phyloP scores from a whole-genome alignment of 2,888 invertebrate genomes.

The Cephus spinipes region DNA sequence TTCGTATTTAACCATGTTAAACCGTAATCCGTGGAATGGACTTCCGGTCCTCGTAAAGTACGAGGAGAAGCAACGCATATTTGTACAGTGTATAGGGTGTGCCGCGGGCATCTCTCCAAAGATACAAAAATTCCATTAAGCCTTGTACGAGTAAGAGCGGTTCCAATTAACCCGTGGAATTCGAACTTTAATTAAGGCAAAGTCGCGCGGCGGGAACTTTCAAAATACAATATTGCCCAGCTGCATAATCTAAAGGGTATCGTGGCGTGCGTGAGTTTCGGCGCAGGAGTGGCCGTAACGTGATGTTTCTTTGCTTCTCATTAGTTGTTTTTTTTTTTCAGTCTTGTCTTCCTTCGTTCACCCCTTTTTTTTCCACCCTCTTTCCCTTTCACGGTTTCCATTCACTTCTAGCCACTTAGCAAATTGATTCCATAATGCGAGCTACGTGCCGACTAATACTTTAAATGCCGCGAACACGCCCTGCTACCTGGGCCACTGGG shows the following conservation, averaged over 20 bases:
- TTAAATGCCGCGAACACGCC: slow-evolving; percentile 2
- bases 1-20: background rate
- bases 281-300: background rate
- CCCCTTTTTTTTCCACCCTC: slow-evolving; percentile 7
- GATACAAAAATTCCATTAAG: background rate
- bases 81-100: background rate
- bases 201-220: background rate
- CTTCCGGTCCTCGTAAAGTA: background rate
- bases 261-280: background rate
- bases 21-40: background rate
- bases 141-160: background rate
- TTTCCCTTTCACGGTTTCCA: slow-evolving; percentile 12
- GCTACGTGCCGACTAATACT: slow-evolving; percentile 11
- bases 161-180: background rate
- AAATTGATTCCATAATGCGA: slow-evolving; percentile 49
- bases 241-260: background rate
- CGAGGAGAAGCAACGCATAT: background rate
- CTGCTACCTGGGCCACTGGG: background rate
- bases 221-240: background rate
- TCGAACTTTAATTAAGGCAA: background rate
- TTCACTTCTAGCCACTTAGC: slow-evolving; percentile 43
- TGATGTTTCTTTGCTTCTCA: background rate
- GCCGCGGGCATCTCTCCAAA: background rate
- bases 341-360: slow-evolving; percentile 18
- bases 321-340: slow-evolving; percentile 10